Conservation (phyloP, 2,113 vertebrate species). For the Epinephelus moara region DNA sequence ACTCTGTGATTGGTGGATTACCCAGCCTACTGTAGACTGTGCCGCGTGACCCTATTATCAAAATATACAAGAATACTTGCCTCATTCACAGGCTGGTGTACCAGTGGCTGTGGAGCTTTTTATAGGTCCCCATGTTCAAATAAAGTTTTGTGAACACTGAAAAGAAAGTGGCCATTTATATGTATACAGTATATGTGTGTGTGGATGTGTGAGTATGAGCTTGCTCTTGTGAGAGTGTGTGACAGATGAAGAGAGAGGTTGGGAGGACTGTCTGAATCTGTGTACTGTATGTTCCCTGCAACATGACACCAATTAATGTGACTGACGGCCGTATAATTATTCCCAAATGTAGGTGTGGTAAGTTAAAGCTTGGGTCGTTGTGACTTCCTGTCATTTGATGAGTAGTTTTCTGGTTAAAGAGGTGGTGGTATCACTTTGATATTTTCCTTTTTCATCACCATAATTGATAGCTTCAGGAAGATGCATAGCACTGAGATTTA, state of each 20-base stretch:
- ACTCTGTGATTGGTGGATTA: conserved; percentile 64
- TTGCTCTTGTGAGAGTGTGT: conserved; percentile 5
- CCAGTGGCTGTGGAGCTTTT: conserved; percentile 33
- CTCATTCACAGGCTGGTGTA: conserved; percentile 31
- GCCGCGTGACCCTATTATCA: conserved; percentile 58
- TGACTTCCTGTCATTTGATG: conserved; percentile 57
- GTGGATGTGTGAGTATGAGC: background rate
- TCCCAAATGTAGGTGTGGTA: conserved; percentile 67
- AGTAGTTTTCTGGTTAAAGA: conserved; percentile 33
- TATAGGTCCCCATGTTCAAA: conserved; percentile 27
- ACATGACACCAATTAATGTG: conserved; percentile 59
- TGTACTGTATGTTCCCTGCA: conserved; percentile 32
- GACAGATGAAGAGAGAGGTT: conserved; percentile 1
- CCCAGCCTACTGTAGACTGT: conserved; percentile 27
- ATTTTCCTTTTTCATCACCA: conserved; percentile 46
- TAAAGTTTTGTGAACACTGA: conserved; percentile 16
- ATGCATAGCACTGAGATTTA: background rate
- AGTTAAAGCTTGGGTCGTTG: conserved; percentile 20
- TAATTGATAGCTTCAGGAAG: conserved; percentile 45
- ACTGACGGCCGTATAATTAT: conserved; percentile 66
- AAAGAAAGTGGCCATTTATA: conserved; percentile 32
- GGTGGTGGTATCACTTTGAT: conserved; percentile 47
- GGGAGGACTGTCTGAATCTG: conserved; percentile 24
- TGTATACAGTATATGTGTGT: conserved; percentile 15
- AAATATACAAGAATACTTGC: conserved; percentile 63